Percentiles rank a stretch among this genome's conserved stretches.
Evolutionary conservation across 2,113 vertebrate species (phyloP).

Genomic region (Myxocyprinus asiaticus): DNA sequence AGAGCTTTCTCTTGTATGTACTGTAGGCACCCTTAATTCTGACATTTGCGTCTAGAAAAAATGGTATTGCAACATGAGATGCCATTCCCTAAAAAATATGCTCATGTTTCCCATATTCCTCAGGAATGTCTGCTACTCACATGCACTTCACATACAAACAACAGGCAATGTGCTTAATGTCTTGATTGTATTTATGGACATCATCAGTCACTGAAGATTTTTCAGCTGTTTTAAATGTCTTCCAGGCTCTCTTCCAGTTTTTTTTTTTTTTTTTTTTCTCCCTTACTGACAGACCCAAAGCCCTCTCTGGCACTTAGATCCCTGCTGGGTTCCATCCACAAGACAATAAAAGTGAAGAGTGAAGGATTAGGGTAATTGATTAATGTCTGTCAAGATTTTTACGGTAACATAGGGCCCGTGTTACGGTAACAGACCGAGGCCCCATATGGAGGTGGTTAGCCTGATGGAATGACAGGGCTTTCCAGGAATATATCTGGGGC

Average conservation of each 20-base stretch:
- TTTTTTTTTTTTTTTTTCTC: background rate
- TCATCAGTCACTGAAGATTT: conserved; percentile 19
- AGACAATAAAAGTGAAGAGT: conserved; percentile 51
- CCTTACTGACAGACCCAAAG: conserved; percentile 19
- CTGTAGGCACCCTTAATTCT: too few relatives aligned
- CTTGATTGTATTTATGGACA: conserved; percentile 34
- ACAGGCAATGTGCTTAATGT: background rate
- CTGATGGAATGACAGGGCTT: conserved; percentile 35
- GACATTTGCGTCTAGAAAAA: too few relatives aligned
- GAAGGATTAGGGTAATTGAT: conserved; percentile 63
- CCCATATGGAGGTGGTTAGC: conserved; percentile 69
- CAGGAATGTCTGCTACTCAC: conserved; percentile 15
- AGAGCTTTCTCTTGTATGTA: too few relatives aligned
- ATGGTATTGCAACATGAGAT: background rate
- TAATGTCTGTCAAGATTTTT: conserved; percentile 59
- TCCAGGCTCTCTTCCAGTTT: conserved; percentile 28
- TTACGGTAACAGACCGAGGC: conserved; percentile 63
- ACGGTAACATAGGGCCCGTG: conserved; percentile 64
- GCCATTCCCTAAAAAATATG: background rate
- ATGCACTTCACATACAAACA: conserved; percentile 30
- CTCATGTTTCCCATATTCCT: background rate
- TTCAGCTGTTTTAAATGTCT: conserved; percentile 48
- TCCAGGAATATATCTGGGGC: conserved; percentile 59
- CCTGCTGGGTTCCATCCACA: conserved; percentile 46
- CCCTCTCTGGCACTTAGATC: conserved; percentile 22